Conservation (phyloP, 35 echinoderm and acorn worm genomes). For the Lytechinus variegatus region DNA sequence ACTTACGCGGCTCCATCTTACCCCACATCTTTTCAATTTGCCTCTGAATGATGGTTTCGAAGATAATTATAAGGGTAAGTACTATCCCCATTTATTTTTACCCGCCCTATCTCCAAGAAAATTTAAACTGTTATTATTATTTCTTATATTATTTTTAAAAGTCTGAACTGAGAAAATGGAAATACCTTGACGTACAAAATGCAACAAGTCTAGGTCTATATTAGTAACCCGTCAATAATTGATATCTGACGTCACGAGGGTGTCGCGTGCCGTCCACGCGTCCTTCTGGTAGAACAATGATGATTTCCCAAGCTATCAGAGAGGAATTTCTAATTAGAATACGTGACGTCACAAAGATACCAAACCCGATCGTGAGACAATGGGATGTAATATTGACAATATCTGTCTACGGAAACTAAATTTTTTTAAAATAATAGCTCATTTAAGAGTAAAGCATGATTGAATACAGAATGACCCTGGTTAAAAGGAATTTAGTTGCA, state of each 20-base stretch:
- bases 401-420: not conserved
- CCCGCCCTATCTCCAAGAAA: no score
- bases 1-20: no score
- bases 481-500: not conserved
- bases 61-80: no score
- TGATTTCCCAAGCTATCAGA: conserved; percentile 2
- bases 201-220: not conserved
- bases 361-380: not conserved
- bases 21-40: no score
- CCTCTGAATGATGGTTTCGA: no score
- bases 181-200: no score
- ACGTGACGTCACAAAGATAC: conserved; percentile 17
- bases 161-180: no score
- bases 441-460: not conserved
- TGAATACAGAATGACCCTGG: not conserved
- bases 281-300: conserved; percentile 5
- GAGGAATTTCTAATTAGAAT: conserved; percentile 2
- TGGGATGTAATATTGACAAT: not conserved
- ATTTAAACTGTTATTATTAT: no score
- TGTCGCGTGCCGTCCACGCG: conserved; percentile 1
- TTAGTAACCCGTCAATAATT: not conserved
- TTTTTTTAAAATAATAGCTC: not conserved
- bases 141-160: no score
- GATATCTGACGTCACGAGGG: not conserved
- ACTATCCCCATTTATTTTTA: no score